Evolutionary conservation across 2,113 vertebrate species (phyloP).

Genomic region (Orthonyx spaldingii): DNA sequence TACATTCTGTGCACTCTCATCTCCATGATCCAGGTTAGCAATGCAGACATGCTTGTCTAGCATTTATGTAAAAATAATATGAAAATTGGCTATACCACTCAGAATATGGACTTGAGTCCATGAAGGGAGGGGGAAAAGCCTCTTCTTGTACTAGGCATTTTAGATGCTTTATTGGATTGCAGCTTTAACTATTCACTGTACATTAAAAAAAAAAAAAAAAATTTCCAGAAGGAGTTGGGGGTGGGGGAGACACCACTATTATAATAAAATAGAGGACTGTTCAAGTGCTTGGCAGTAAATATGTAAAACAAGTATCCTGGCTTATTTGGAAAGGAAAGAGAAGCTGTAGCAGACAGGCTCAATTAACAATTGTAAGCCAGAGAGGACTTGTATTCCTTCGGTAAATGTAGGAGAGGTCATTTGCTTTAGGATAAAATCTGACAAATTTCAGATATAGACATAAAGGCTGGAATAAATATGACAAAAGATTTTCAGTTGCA

Average conservation of each 20-base stretch:
- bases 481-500: slow-evolving; percentile 52
- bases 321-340: slow-evolving; percentile 51
- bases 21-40: slow-evolving; percentile 57
- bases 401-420: slow-evolving; percentile 62
- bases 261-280: slow-evolving; percentile 38
- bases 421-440: slow-evolving; percentile 74
- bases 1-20: slow-evolving; percentile 45
- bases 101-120: slow-evolving; percentile 56
- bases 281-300: slow-evolving; percentile 64
- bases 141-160: slow-evolving; percentile 35
- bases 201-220: not conserved
- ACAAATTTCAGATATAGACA: slow-evolving; percentile 59
- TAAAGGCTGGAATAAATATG: slow-evolving; percentile 58
- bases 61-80: slow-evolving; percentile 75
- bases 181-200: slow-evolving; percentile 20
- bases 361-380: slow-evolving; percentile 68
- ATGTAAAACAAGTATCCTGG: slow-evolving; percentile 52
- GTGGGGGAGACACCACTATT: not conserved
- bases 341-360: slow-evolving; percentile 59
- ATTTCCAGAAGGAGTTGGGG: not conserved
- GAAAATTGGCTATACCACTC: slow-evolving; percentile 60
- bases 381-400: slow-evolving; percentile 59
- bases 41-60: slow-evolving; percentile 67
- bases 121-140: not conserved
- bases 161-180: slow-evolving; percentile 48